A percentile compares a stretch with the other conserved stretches of the same genome.
These are phyloP conservation scores for Cathartes aura DNA, from an alignment of 2,113 vertebrate genomes.

Conservation along the genomic window DNA sequence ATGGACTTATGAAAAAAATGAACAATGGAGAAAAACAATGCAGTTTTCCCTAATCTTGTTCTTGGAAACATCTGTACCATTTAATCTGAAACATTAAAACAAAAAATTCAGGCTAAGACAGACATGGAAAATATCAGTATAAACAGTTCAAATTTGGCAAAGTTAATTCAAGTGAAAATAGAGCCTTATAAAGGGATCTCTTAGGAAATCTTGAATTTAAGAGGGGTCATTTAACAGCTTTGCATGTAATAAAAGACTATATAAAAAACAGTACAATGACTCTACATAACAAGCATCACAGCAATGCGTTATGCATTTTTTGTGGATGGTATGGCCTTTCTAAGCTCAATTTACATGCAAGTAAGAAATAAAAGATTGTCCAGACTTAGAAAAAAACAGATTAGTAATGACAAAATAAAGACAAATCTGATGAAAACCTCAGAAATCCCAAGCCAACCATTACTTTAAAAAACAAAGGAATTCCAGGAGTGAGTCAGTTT, in stretches of 20 bases:
- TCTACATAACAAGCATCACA: neutral
- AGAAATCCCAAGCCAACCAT: neutral
- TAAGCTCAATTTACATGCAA: neutral
- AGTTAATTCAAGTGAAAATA: conserved; percentile 20
- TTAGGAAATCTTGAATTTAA: neutral
- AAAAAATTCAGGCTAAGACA: conserved; percentile 41
- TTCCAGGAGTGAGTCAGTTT: neutral
- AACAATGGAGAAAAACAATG: conserved; percentile 37
- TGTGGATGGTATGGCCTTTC: neutral
- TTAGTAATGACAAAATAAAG: neutral
- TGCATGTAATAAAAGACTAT: neutral
- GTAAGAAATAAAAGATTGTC: neutral
- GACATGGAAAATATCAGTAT: conserved; percentile 34
- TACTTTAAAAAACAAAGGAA: neutral
- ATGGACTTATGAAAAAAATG: neutral
- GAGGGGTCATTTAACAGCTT: neutral
- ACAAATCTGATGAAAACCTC: neutral
- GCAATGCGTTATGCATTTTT: neutral
- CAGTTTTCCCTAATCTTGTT: conserved; percentile 34
- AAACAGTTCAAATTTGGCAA: conserved; percentile 38
- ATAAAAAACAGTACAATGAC: neutral
- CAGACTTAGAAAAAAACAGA: neutral
- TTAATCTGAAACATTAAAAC: conserved; percentile 61
- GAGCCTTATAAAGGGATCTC: neutral
- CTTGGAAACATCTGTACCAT: conserved; percentile 44